Conservation (phyloP, 2,113 vertebrate genomes). For the Labeo catla region DNA sequence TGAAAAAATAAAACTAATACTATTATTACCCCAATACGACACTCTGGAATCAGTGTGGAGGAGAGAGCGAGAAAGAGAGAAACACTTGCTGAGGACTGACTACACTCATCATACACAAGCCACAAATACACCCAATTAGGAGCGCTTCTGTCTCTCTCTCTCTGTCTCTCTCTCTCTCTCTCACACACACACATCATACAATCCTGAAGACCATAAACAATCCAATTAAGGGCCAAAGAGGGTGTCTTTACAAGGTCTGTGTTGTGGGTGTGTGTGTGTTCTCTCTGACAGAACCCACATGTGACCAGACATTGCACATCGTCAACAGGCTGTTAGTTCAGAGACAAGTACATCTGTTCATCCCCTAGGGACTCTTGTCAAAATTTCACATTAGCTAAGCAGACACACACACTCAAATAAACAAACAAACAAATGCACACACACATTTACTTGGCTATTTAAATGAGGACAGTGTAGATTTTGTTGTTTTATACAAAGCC, state of each 20-base stretch:
- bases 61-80: slow-evolving; percentile 1
- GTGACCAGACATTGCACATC: slow-evolving; percentile 35
- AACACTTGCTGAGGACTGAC: neutral
- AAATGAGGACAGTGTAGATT: neutral
- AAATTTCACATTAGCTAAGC: slow-evolving; percentile 43
- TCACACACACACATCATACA: neutral
- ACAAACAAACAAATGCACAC: slow-evolving; percentile 24
- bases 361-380: slow-evolving; percentile 50
- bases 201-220: neutral
- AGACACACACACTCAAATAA: slow-evolving; percentile 39
- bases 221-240: slow-evolving; percentile 30
- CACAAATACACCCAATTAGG: slow-evolving; percentile 51
- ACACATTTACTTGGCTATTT: slow-evolving; percentile 5
- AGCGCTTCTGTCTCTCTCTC: neutral
- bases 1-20: neutral
- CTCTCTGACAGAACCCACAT: slow-evolving; percentile 44
- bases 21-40: neutral
- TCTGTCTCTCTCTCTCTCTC: neutral
- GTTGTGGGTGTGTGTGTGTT: slow-evolving; percentile 49
- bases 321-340: slow-evolving; percentile 52
- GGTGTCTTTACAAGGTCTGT: slow-evolving; percentile 21
- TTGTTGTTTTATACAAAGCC: neutral
- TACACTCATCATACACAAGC: slow-evolving; percentile 22
- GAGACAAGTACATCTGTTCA: slow-evolving; percentile 58
- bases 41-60: neutral